Percentiles rank a stretch among this genome's conserved stretches.
Evolutionary conservation across 2,888 invertebrate genomes (phyloP).

Genomic region (Heteropelma amictum): DNA sequence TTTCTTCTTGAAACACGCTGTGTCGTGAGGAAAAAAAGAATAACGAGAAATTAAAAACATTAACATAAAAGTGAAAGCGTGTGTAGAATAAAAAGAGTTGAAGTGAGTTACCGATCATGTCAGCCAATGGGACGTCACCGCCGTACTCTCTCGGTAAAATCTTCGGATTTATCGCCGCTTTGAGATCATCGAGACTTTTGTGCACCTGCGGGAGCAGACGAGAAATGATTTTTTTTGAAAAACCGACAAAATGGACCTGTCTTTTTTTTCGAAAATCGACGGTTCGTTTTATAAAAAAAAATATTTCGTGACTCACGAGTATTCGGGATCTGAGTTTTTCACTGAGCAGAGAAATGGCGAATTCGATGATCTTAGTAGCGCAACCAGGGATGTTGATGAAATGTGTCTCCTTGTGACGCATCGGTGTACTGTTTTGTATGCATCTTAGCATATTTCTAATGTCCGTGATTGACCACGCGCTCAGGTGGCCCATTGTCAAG

Average conservation of each 20-base stretch:
- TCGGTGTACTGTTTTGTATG: constrained; percentile 92
- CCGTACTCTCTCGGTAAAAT: constrained; percentile 93
- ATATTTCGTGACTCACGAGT: constrained; percentile 81
- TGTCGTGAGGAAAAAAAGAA: background rate
- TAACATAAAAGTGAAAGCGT: background rate
- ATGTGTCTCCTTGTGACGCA: constrained; percentile 93
- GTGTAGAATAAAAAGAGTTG: background rate
- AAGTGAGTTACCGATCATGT: constrained; percentile 85
- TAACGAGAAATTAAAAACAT: background rate
- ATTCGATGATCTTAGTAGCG: constrained; percentile 90
- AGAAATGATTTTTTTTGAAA: background rate
- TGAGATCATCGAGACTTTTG: constrained; percentile 86
- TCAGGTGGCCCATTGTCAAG: constrained; percentile 90
- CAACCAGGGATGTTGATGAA: constrained; percentile 91
- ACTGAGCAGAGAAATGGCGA: constrained; percentile 88
- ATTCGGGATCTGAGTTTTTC: constrained; percentile 91
- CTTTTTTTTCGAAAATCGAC: background rate
- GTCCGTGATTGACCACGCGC: constrained; percentile 89
- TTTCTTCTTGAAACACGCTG: constrained; percentile 81
- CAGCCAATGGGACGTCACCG: constrained; percentile 87
- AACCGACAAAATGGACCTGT: background rate
- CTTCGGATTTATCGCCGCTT: constrained; percentile 84
- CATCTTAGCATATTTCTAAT: constrained; percentile 87
- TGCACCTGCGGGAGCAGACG: constrained; percentile 82
- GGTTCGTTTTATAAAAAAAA: background rate